Base-by-base conservation (phyloP, 2,888 invertebrate species). In the Andrena trimmerana region DNA sequence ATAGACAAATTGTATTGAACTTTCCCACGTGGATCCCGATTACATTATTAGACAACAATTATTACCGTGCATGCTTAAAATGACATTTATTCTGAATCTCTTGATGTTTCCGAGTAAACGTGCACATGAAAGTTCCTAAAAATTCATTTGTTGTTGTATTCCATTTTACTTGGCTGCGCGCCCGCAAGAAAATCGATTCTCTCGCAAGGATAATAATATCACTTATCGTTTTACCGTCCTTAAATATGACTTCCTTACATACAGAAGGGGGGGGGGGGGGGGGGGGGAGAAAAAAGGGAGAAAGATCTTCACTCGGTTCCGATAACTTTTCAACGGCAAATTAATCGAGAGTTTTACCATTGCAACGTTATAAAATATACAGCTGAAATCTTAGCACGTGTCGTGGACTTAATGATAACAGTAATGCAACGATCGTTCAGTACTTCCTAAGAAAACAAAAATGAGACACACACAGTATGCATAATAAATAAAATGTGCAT, bases 401-500 rank as follows among this genome's bases (percentile, higher is more conserved):
- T 54, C 62, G 31, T 2, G 52, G 29, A 72, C 68, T 68, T 63
- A 73, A 65, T 48, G 27, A 50, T 76, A 76, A 70, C 31, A 75
- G n/a, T 63, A 78, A 70, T 68, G 48, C 50, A 78, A 78, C 65
- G 78, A 66, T 54, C 20, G 62, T 57, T 72, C 60, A 5, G 16
- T 68, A 65, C 36, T 69, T 13, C 48, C 50, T 73, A 60, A 52
- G 42, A 67, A 59, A 50, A 82, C 13, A n/a, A 42, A 50, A 52
- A 62, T 71, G 20, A 54, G 24, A 20, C 66, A 60, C 52, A 50
- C 70, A 66, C 52, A 50, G 59, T 66, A 74, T 60, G 31, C 66
- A 69, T 83, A 83, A 83, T 72, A 87, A 81, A 85, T 72, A 83
- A 70, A 73, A 72, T 67, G 78, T 80, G 77, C 71, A 63, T 60